Percentiles rank a stretch among this genome's conserved stretches.
These are phyloP conservation scores for Chrysemys picta DNA, from an alignment of 2,113 vertebrate genomes.

Conservation along the genomic window DNA sequence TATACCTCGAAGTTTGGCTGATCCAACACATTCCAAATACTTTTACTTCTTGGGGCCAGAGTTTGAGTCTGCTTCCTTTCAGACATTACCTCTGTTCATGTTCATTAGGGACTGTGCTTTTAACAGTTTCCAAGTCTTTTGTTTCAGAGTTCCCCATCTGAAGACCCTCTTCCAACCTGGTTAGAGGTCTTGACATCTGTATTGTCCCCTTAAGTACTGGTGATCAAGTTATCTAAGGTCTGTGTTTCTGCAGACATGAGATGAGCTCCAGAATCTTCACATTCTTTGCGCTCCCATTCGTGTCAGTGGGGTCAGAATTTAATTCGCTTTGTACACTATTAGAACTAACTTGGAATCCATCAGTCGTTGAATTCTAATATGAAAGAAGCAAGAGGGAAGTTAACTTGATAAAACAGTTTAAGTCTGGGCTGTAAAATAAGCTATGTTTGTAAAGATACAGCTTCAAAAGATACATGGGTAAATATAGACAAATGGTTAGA, in stretches of 20 bases:
- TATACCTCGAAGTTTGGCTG: neutral
- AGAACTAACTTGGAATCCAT: neutral
- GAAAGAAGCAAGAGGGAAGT: neutral
- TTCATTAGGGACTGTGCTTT: neutral
- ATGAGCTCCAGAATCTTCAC: neutral
- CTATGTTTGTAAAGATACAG: neutral
- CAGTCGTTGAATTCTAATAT: neutral
- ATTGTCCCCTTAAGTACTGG: neutral
- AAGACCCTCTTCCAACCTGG: neutral
- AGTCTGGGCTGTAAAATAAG: neutral
- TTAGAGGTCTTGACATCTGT: neutral
- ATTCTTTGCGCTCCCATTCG: neutral
- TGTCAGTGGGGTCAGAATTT: neutral
- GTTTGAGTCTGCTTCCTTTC: neutral
- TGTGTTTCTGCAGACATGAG: neutral
- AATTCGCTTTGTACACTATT: neutral
- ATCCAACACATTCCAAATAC: neutral
- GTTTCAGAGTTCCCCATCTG: neutral
- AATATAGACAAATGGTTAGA: neutral
- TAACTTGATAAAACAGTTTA: neutral
- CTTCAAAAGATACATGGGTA: neutral
- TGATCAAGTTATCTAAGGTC: neutral
- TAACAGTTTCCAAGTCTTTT: neutral
- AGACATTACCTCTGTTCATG: neutral
- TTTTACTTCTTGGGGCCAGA: neutral